Conservation (phyloP, 2,797 vertebrate genomes). For the Allobates femoralis region DNA sequence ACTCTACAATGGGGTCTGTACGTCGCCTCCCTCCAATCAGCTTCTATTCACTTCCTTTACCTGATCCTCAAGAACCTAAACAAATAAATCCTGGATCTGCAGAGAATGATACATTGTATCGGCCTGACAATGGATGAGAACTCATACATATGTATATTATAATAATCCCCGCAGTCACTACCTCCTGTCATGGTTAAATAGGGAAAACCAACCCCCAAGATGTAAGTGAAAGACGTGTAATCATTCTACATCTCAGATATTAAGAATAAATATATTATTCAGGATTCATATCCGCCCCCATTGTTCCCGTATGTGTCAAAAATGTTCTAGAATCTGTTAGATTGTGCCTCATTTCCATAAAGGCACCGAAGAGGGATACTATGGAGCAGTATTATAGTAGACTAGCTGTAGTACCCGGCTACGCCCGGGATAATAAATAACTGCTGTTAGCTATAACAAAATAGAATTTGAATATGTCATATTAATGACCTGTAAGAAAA, state of each 20-base stretch:
- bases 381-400: background rate
- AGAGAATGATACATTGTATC: background rate
- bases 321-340: background rate
- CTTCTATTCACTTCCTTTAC: background rate
- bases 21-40: background rate
- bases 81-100: background rate
- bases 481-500: too few species aligned
- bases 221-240: background rate
- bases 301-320: background rate
- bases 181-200: background rate
- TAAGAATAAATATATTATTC: background rate
- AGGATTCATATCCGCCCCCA: background rate
- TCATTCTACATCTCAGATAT: background rate
- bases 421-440: too few species aligned
- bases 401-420: too few species aligned
- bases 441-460: too few species aligned
- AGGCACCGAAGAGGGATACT: background rate
- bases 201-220: background rate
- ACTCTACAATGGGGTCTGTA: background rate
- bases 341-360: background rate
- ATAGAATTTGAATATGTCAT: too few species aligned
- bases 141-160: background rate
- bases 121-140: background rate
- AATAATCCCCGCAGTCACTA: slow-evolving; percentile 1
- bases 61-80: background rate